Base-by-base conservation (phyloP, 2,797 vertebrate genomes). In the Betta splendens region DNA sequence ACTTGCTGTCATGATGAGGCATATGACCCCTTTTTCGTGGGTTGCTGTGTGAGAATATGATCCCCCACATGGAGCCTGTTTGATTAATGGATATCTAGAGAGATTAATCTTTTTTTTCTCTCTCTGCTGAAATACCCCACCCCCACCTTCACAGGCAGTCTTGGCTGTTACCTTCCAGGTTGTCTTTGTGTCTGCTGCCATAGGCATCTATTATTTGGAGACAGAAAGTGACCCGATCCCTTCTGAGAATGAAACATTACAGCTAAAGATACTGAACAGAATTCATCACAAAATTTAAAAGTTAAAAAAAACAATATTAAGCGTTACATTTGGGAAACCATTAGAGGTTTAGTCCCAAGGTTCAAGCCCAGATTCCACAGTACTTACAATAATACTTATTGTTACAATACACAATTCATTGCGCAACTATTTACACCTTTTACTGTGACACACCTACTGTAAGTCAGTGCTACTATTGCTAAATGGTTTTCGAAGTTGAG, bases 181-280 rank as follows among this genome's bases (percentile, higher is more conserved):
- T 79, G 71, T 71, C 80, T 86, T 85, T 81, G 81, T 85, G 86
- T 87, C 61, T 80, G 72, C 59, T 80, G 63, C 66, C 69, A 65
- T 18, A 20, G 59, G 73, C 12, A 59, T 72, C 62, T 46, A 33
- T 67, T 48, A 40, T 31, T 56, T 35, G 33, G 48, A 60, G 72
- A 35, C 29, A 37, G 49, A 56, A 37, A 43, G 55, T 45, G 36
- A 57, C 37, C 40, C 31, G 37, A 51, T 62, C 39, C 54, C 49
- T 67, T 40, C n/a, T 65, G 55, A 63, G 55, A 67, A 62, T 42
- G 29, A 31, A 36, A 21, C 28, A 33, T 16, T 33, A 8, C 17
- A 22, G 29, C 26, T 47, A 31, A 11, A 36, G 8, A 39, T 40
- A 18, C 48, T 29, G 16, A 6, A 58, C 3, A 23, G 18, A 26